These are phyloP conservation scores for Pollenia amentaria DNA, from an alignment of 2,888 invertebrate genomes.

Conservation along the genomic window DNA sequence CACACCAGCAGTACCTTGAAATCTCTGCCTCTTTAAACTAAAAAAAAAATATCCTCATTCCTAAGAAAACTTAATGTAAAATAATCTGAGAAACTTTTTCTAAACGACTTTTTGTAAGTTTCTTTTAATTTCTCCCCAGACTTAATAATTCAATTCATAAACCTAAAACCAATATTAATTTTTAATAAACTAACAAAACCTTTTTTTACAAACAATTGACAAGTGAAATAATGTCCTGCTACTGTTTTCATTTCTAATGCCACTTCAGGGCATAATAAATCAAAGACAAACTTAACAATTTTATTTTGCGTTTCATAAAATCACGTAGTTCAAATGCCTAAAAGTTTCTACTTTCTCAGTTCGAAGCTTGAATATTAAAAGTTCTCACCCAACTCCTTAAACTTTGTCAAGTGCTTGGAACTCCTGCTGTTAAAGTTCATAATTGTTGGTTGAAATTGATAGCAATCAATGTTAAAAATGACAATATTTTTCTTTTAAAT, in stretches of 20 bases:
- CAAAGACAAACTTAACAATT: slow-evolving; percentile 51
- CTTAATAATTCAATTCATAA: background rate
- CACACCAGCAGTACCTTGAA: background rate
- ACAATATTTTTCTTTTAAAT: slow-evolving; percentile 47
- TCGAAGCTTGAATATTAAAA: background rate
- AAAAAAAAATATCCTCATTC: background rate
- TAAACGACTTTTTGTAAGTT: background rate
- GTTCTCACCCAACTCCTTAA: background rate
- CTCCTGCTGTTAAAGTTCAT: slow-evolving; percentile 47
- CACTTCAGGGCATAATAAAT: slow-evolving; percentile 61
- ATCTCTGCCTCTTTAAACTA: background rate
- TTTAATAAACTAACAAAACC: slow-evolving; percentile 63
- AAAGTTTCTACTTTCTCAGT: background rate
- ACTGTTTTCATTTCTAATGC: slow-evolving; percentile 42
- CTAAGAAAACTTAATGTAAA: background rate
- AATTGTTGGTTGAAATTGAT: slow-evolving; percentile 60
- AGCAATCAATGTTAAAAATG: slow-evolving; percentile 56
- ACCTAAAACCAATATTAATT: slow-evolving; percentile 64
- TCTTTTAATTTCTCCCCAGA: slow-evolving; percentile 28
- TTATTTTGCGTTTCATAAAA: slow-evolving; percentile 16
- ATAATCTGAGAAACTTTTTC: background rate
- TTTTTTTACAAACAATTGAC: slow-evolving; percentile 51
- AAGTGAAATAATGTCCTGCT: slow-evolving; percentile 2
- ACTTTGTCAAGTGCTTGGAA: slow-evolving; percentile 20
- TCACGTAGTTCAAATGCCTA: slow-evolving; percentile 41